These are phyloP conservation scores for Tichodroma muraria DNA, from an alignment of 2,113 vertebrate species.

Conservation along the genomic window DNA sequence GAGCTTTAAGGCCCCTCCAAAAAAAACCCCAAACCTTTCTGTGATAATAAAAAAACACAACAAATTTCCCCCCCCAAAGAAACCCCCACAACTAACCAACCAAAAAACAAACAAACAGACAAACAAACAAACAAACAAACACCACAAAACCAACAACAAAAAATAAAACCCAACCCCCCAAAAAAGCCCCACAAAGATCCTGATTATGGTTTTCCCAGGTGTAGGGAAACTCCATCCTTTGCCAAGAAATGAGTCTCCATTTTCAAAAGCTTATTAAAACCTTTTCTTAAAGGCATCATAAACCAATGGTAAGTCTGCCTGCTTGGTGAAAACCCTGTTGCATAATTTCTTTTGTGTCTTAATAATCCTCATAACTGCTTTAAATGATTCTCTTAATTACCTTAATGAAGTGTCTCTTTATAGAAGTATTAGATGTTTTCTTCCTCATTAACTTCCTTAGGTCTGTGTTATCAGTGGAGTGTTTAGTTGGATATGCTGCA, in stretches of 20 bases:
- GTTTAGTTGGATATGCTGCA: background rate
- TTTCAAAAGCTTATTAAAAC: background rate
- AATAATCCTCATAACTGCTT: slow-evolving; percentile 5
- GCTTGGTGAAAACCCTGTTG: background rate
- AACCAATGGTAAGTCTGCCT: background rate
- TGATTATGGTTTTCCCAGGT: background rate
- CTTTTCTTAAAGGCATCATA: background rate
- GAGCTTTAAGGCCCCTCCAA: background rate
- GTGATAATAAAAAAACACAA: background rate
- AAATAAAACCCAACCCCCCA: no score
- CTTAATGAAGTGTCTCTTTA: slow-evolving; percentile 37
- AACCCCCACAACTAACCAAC: no score
- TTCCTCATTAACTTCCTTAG: background rate
- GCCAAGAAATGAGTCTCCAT: background rate
- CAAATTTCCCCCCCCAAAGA: background rate
- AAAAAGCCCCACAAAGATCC: background rate
- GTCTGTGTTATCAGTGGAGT: background rate
- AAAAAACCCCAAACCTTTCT: background rate
- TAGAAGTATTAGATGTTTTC: background rate
- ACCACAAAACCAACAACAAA: no score
- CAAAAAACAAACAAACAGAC: no score
- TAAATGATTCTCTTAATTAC: slow-evolving; percentile 18
- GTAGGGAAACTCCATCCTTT: background rate
- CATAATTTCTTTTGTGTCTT: slow-evolving; percentile 18
- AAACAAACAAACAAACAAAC: no score